Evolutionary conservation across 2,797 vertebrate genomes (phyloP).

Genomic region (Hipposideros larvatus): DNA sequence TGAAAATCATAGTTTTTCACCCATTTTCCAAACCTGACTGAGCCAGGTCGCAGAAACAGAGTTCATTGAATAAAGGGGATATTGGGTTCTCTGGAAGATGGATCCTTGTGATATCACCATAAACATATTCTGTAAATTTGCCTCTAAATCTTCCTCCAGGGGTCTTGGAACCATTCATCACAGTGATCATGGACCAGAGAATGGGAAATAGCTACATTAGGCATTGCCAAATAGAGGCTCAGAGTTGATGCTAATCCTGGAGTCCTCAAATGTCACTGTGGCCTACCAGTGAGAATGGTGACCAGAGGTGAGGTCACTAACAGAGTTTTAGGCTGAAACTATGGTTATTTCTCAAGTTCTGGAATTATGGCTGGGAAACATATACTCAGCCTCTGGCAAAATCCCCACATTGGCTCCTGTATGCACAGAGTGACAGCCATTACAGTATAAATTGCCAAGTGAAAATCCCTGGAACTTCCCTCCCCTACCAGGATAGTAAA

Average conservation of each 20-base stretch:
- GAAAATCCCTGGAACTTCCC: background rate
- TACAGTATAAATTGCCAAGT: background rate
- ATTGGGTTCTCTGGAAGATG: background rate
- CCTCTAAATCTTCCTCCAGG: background rate
- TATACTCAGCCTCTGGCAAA: background rate
- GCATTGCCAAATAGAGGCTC: background rate
- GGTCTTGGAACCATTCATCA: background rate
- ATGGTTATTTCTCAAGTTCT: background rate
- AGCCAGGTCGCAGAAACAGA: background rate
- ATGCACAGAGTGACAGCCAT: background rate
- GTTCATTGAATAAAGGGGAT: background rate
- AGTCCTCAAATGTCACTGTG: background rate
- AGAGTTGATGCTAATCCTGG: background rate
- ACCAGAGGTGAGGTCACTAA: background rate
- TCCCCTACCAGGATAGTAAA: background rate
- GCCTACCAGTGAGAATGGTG: background rate
- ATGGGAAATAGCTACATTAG: background rate
- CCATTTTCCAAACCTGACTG: background rate
- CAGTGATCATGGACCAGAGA: background rate
- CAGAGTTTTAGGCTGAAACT: slow-evolving; percentile 24
- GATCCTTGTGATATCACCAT: background rate
- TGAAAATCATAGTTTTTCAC: background rate
- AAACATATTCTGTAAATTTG: background rate
- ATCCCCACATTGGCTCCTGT: background rate
- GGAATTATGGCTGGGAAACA: background rate